phyloP scores from a whole-genome alignment of 1,140 invertebrate genomes.

The Onthophagus taurus region DNA sequence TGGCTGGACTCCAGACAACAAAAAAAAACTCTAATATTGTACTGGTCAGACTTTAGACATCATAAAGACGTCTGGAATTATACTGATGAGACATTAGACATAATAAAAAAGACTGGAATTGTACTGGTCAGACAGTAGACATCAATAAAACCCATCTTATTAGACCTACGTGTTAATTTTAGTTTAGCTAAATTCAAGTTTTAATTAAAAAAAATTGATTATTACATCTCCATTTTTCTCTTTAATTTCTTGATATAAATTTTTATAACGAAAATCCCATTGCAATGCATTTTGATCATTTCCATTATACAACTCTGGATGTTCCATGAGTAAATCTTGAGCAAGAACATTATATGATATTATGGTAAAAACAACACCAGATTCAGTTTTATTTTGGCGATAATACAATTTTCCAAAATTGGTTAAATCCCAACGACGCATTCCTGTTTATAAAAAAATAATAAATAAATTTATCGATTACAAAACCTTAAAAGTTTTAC shows the following conservation, averaged over 20 bases:
- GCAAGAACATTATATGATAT: constrained; percentile 84
- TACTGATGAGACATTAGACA: too few species aligned
- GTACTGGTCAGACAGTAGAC: too few species aligned
- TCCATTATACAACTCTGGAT: constrained; percentile 62
- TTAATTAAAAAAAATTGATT: constrained; percentile 17
- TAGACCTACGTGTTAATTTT: too few species aligned
- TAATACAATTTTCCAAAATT: constrained; percentile 6
- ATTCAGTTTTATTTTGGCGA: constrained; percentile 8
- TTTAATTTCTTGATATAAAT: constrained; percentile 63
- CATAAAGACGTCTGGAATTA: too few species aligned
- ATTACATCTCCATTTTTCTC: constrained; percentile 64
- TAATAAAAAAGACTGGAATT: too few species aligned
- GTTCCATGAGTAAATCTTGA: constrained; percentile 66
- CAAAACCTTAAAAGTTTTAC: too few species aligned
- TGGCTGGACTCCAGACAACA: too few species aligned
- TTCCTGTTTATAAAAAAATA: too few species aligned
- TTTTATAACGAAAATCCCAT: constrained; percentile 60
- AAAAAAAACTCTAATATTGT: too few species aligned
- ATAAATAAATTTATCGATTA: too few species aligned
- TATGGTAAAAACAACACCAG: constrained; percentile 31
- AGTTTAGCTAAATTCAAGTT: constrained; percentile 18
- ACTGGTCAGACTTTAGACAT: too few species aligned
- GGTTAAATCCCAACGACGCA: constrained; percentile 6
- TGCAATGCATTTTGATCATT: constrained; percentile 49
- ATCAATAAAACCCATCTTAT: too few species aligned